A percentile compares a stretch with the other conserved stretches of the same genome.
phyloP scores from a whole-genome alignment of 1,140 invertebrate genomes.

The Papilio dardanus region DNA sequence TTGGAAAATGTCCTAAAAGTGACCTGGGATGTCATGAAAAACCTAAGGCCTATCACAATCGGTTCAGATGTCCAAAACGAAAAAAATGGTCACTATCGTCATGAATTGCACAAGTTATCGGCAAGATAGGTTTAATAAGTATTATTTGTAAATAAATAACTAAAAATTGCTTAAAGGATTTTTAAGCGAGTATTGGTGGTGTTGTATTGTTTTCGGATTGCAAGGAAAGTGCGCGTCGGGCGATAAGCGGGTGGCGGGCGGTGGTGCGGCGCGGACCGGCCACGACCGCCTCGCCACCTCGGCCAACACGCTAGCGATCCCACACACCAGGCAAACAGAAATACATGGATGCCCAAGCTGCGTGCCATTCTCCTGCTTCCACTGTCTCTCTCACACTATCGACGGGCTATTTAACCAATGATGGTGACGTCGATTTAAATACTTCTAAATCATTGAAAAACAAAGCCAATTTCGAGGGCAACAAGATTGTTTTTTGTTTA shows the following conservation, averaged over 20 bases:
- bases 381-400: conserved; percentile 55
- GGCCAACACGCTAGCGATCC: conserved; percentile 79
- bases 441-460: conserved; percentile 44
- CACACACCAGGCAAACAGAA: conserved; percentile 69
- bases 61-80: not conserved
- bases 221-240: not conserved
- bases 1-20: too few species aligned
- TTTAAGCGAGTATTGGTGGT: not conserved
- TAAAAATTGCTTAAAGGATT: not conserved
- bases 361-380: conserved; percentile 50
- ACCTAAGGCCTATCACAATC: not conserved
- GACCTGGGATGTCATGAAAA: not conserved
- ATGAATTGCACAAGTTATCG: not conserved
- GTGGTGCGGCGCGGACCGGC: conserved; percentile 22
- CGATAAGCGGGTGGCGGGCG: conserved; percentile 39
- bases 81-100: too few species aligned
- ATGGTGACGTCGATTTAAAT: conserved; percentile 18
- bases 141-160: not conserved
- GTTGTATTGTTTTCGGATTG: not conserved
- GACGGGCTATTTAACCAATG: conserved; percentile 45
- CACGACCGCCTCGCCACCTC: conserved; percentile 72
- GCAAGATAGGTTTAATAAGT: not conserved
- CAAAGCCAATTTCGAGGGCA: conserved; percentile 34
- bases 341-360: conserved; percentile 41
- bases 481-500: conserved; percentile 49